Conservation (phyloP, 2,888 invertebrate species). For the Hipparchia semele region DNA sequence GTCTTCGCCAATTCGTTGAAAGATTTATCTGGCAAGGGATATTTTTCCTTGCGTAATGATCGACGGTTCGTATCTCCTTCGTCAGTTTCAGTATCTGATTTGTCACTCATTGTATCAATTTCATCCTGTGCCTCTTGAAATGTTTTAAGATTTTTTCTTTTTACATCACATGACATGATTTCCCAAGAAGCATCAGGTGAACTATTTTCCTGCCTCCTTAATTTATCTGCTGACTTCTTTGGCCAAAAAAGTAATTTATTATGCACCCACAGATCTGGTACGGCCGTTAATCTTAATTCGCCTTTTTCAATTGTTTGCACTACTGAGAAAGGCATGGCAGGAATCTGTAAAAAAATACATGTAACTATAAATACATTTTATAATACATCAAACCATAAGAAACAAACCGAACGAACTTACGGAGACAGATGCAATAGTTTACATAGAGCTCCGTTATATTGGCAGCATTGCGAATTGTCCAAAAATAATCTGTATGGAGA, state of each 20-base stretch:
- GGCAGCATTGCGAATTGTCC: conserved; percentile 10
- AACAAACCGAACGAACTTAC: conserved; percentile 7
- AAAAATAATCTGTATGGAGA: background rate
- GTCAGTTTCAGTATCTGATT: no score
- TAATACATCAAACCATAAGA: conserved; percentile 2
- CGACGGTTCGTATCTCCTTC: no score
- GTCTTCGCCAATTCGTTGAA: conserved; percentile 10
- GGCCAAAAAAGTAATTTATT: no score
- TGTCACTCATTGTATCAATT: no score
- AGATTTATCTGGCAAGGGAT: conserved; percentile 10
- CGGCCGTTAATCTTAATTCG: no score
- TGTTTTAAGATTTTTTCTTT: no score
- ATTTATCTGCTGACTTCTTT: no score
- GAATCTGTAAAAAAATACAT: background rate
- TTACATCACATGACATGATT: conserved; percentile 3
- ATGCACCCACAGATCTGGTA: no score
- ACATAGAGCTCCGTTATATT: background rate
- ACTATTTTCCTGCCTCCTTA: background rate
- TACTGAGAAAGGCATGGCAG: no score
- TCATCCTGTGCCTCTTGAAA: no score
- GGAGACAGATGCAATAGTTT: conserved; percentile 8
- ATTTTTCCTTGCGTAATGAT: background rate
- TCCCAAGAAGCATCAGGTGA: conserved; percentile 10
- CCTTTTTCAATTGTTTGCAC: no score
- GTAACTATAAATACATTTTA: conserved; percentile 10